These are phyloP conservation scores for Scomber colias DNA, from an alignment of 2,113 vertebrate species.

Conservation along the genomic window DNA sequence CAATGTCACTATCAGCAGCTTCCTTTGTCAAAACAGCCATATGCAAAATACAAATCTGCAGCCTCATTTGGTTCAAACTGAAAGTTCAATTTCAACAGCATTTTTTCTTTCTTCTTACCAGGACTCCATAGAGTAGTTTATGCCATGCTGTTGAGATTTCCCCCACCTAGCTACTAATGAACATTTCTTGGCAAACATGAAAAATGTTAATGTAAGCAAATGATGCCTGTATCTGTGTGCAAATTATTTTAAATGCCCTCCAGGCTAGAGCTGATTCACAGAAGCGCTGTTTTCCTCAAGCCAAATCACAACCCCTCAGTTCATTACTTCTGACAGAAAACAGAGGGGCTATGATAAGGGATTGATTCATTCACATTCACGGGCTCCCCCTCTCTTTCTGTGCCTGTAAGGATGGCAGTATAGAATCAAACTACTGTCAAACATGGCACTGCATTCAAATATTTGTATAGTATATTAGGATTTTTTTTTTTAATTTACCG, in stretches of 20 bases:
- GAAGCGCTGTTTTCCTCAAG: conserved; percentile 58
- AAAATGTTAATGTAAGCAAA: conserved; percentile 66
- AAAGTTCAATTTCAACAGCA: neutral
- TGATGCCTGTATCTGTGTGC: conserved; percentile 60
- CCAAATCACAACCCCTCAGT: conserved; percentile 68
- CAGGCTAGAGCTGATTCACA: conserved; percentile 63
- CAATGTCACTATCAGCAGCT: conserved; percentile 29
- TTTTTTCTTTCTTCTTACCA: neutral
- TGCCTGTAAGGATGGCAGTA: conserved; percentile 26
- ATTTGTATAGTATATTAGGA: neutral
- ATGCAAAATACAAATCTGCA: neutral
- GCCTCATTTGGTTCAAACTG: neutral
- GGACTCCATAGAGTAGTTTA: conserved; percentile 4
- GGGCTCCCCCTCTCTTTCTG: conserved; percentile 13
- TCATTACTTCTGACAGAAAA: conserved; percentile 71
- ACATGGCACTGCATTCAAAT: conserved; percentile 35
- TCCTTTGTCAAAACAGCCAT: conserved; percentile 37
- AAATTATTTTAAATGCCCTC: conserved; percentile 65
- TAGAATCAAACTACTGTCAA: conserved; percentile 17
- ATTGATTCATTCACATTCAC: conserved; percentile 42
- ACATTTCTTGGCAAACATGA: conserved; percentile 42
- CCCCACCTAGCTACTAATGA: conserved; percentile 47
- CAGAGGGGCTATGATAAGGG: conserved; percentile 54
- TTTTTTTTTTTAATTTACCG: neutral
- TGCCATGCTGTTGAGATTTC: conserved; percentile 3